These are phyloP conservation scores for Drosophila lini DNA, from an alignment of 1,140 invertebrate species.

Conservation along the genomic window DNA sequence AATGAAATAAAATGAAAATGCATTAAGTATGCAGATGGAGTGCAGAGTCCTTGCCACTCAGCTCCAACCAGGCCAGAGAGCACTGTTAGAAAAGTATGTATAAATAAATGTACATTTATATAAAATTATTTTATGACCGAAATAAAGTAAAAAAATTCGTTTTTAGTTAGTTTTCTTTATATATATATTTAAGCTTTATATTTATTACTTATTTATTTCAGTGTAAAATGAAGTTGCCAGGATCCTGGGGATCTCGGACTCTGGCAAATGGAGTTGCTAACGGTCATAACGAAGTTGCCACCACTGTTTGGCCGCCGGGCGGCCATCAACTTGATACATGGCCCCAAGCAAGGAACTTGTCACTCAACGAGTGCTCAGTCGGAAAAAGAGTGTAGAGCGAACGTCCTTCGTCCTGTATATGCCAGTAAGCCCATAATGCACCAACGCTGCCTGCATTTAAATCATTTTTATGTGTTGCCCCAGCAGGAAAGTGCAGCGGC, in stretches of 20 bases:
- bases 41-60: conserved; percentile 29
- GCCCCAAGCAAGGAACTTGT: conserved; percentile 50
- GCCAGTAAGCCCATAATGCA: conserved; percentile 61
- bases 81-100: not conserved
- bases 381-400: conserved; percentile 6
- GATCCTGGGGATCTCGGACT: conserved; percentile 3
- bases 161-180: not conserved
- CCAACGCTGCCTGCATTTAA: conserved; percentile 65
- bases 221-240: conserved; percentile 3
- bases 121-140: no score
- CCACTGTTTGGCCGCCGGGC: conserved; percentile 53
- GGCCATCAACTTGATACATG: conserved; percentile 72
- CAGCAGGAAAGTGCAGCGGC: conserved; percentile 12
- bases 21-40: conserved; percentile 74
- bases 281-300: conserved; percentile 73
- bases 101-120: no score
- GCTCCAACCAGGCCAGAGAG: conserved; percentile 21
- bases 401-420: conserved; percentile 2
- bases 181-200: not conserved
- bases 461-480: conserved; percentile 68
- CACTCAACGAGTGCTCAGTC: conserved; percentile 46
- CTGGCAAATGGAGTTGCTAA: conserved; percentile 73
- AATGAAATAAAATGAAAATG: conserved; percentile 82
- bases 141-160: no score
- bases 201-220: no score